Percentiles rank a stretch among this genome's conserved stretches.
Evolutionary conservation across 2,888 invertebrate genomes (phyloP).

Genomic region (Epinotia demarniana): DNA sequence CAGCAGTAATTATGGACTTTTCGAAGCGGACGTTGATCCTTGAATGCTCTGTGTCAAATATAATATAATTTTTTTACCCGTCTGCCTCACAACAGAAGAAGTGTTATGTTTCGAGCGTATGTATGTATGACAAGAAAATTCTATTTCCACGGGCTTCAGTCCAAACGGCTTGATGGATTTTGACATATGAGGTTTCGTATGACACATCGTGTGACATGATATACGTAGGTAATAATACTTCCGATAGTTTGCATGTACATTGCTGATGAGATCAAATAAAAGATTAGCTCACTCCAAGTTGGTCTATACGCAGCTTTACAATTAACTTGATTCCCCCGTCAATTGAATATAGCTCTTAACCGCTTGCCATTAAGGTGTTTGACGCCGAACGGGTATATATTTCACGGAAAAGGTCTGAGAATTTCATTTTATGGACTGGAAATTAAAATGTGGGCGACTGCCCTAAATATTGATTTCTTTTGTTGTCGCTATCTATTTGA

Average conservation of each 20-base stretch:
- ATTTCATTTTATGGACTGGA: slow-evolving; percentile 16
- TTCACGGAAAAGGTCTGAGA: background rate
- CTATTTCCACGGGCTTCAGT: too few relatives aligned
- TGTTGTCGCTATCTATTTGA: background rate
- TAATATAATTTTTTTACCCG: too few relatives aligned
- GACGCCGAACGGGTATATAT: background rate
- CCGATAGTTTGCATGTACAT: too few relatives aligned
- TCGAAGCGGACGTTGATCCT: background rate
- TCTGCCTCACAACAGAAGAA: too few relatives aligned
- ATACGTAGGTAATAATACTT: too few relatives aligned
- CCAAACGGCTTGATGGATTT: too few relatives aligned
- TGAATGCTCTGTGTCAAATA: background rate
- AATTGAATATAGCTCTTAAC: slow-evolving; percentile 19
- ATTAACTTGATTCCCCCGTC: background rate
- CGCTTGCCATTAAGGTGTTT: background rate
- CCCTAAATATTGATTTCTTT: slow-evolving; percentile 17
- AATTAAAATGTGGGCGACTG: slow-evolving; percentile 13
- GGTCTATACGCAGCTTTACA: slow-evolving; percentile 12
- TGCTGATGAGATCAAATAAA: background rate
- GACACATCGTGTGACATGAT: too few relatives aligned
- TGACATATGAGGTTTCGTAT: too few relatives aligned
- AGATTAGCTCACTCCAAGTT: background rate
- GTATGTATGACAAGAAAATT: too few relatives aligned
- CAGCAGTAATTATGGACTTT: background rate
- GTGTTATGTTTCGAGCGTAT: too few relatives aligned